Conservation (phyloP, 53 echinoderm and acorn worm genomes). For the Luidia sarsii region DNA sequence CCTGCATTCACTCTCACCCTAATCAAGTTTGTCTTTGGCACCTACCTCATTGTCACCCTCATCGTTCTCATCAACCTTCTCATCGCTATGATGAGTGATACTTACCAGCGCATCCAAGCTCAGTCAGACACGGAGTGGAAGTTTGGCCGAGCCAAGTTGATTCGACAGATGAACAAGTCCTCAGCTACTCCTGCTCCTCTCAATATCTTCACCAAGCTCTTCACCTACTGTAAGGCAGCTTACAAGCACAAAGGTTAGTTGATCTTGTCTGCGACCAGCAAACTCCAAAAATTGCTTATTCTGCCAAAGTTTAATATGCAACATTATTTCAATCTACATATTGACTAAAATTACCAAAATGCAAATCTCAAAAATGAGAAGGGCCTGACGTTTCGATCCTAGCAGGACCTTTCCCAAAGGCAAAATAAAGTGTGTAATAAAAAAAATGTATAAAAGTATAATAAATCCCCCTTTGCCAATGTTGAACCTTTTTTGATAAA, state of each 20-base stretch:
- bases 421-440: too few species aligned
- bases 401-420: too few species aligned
- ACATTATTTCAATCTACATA: background rate
- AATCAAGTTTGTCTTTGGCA: conserved; percentile 88
- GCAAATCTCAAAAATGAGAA: too few species aligned
- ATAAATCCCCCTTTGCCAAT: too few species aligned
- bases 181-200: conserved; percentile 94
- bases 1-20: conserved; percentile 74
- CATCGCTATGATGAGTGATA: conserved; percentile 99
- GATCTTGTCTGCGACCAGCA: background rate
- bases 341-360: too few species aligned
- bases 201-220: conserved; percentile 88
- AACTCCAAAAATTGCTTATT: background rate
- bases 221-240: conserved; percentile 81
- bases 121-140: conserved; percentile 99
- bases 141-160: conserved; percentile 93
- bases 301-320: background rate
- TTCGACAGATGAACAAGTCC: conserved; percentile 92
- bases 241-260: conserved; percentile 86
- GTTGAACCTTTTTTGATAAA: too few species aligned
- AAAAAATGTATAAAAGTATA: too few species aligned
- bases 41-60: conserved; percentile 91
- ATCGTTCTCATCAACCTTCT: conserved; percentile 95
- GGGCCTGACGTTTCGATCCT: too few species aligned
- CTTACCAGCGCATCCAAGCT: conserved; percentile 96